Conservation (phyloP, 2,797 vertebrate species). For the Melopsittacus undulatus region DNA sequence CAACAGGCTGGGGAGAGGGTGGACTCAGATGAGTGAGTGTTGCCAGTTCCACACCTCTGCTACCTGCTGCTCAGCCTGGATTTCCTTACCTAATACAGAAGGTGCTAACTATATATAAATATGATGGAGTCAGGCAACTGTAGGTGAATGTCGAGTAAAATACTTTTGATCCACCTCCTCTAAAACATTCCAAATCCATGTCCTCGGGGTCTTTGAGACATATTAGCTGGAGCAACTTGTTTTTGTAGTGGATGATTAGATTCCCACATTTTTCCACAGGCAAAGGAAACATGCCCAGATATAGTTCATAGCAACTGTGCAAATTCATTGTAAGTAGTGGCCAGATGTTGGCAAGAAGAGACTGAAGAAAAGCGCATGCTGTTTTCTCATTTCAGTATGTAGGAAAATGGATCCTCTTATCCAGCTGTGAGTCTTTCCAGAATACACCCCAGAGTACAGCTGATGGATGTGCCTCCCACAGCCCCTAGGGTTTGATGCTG, state of each 20-base stretch:
- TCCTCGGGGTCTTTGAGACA: background rate
- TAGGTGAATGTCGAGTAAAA: background rate
- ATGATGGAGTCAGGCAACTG: background rate
- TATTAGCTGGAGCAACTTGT: slow-evolving; percentile 15
- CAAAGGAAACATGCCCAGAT: slow-evolving; percentile 1
- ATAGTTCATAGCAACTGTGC: slow-evolving; percentile 9
- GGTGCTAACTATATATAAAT: background rate
- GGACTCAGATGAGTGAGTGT: background rate
- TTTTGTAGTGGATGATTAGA: slow-evolving; percentile 21
- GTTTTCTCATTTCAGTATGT: slow-evolving; percentile 51
- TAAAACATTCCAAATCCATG: background rate
- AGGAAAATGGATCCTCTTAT: slow-evolving; percentile 50
- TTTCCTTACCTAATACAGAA: background rate
- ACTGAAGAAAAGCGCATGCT: slow-evolving; percentile 23
- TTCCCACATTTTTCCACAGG: slow-evolving; percentile 38
- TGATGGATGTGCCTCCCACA: slow-evolving; percentile 57
- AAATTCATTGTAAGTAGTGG: slow-evolving; percentile 8
- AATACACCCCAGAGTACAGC: slow-evolving; percentile 19
- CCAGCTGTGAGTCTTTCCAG: slow-evolving; percentile 65
- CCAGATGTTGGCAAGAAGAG: slow-evolving; percentile 57
- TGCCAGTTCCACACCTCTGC: background rate
- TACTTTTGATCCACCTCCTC: slow-evolving; percentile 1
- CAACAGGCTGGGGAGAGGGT: background rate
- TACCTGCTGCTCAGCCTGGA: background rate
- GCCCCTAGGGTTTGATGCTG: slow-evolving; percentile 46